Evolutionary conservation across 2,113 vertebrate species (phyloP).

Genomic region (Condylura cristata): DNA sequence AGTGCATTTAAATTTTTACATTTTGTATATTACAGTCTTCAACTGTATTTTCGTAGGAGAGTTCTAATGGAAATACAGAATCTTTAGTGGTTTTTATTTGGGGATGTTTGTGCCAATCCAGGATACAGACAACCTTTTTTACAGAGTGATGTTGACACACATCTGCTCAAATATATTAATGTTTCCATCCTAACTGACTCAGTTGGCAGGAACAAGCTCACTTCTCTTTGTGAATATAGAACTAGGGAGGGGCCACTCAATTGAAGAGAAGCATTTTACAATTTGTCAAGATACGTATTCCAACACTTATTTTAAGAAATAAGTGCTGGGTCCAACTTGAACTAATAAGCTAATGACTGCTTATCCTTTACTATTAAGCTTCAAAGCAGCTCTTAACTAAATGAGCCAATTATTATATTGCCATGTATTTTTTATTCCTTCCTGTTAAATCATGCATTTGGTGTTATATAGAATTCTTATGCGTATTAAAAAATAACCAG

Average conservation of each 20-base stretch:
- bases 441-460: conserved; percentile 76
- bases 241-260: neutral
- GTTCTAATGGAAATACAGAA: neutral
- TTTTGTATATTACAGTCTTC: neutral
- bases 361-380: conserved; percentile 64
- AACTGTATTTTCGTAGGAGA: neutral
- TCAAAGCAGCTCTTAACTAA: conserved; percentile 69
- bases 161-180: conserved; percentile 42
- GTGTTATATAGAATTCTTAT: conserved; percentile 74
- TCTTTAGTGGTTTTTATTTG: conserved; percentile 28
- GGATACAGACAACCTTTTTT: neutral
- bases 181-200: conserved; percentile 21
- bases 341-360: conserved; percentile 75
- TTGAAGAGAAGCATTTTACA: conserved; percentile 25
- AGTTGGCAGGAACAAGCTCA: conserved; percentile 14
- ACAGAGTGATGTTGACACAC: conserved; percentile 46
- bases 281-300: conserved; percentile 67
- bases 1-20: neutral
- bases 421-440: conserved; percentile 71
- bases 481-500: conserved; percentile 80
- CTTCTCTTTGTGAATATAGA: neutral
- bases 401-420: conserved; percentile 72
- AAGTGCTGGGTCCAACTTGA: conserved; percentile 46
- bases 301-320: conserved; percentile 36
- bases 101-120: neutral